A percentile compares a stretch with the other conserved stretches of the same genome.
Evolutionary conservation across 2,797 vertebrate genomes (phyloP).

Genomic region (Pseudopleuronectes americanus): DNA sequence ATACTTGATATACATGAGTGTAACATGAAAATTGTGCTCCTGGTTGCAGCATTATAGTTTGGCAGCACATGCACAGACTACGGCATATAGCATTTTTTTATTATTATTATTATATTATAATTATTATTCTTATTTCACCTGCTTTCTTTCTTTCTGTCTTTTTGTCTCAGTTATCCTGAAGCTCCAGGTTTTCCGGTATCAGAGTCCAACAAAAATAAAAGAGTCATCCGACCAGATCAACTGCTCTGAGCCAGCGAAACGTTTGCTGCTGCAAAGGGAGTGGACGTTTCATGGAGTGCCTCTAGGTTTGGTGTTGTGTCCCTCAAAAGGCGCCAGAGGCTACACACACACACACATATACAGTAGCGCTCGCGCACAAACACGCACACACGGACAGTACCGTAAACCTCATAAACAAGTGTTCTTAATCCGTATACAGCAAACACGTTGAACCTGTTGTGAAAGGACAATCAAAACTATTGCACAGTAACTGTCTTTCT

Average conservation of each 20-base stretch:
- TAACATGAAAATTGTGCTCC: constrained; percentile 83
- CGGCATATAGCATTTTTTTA: constrained; percentile 60
- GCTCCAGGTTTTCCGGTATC: constrained; percentile 25
- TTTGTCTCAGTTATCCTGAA: constrained; percentile 32
- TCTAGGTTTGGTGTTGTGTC: constrained; percentile 52
- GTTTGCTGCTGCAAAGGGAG: constrained; percentile 44
- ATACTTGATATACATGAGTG: constrained; percentile 73
- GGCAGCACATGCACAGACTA: constrained; percentile 86
- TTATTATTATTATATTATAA: too few relatives aligned
- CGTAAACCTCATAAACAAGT: constrained; percentile 59
- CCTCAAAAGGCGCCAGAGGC: constrained; percentile 58
- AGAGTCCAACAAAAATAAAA: constrained; percentile 2
- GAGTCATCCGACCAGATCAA: constrained; percentile 18
- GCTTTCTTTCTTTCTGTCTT: constrained; percentile 22
- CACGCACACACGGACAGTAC: constrained; percentile 20
- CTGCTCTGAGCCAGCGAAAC: constrained; percentile 29
- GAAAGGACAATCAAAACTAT: constrained; percentile 71
- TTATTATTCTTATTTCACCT: constrained; percentile 22
- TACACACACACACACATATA: constrained; percentile 30
- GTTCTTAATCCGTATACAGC: constrained; percentile 61
- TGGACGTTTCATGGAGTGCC: constrained; percentile 51
- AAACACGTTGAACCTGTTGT: constrained; percentile 72
- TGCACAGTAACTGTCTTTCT: constrained; percentile 71
- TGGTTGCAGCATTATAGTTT: constrained; percentile 80
- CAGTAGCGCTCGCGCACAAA: neutral